Evolutionary conservation across 2,888 invertebrate species (phyloP), one percentile per base, ranked within the genome.

Genomic region (Eledone cirrhosa): DNA sequence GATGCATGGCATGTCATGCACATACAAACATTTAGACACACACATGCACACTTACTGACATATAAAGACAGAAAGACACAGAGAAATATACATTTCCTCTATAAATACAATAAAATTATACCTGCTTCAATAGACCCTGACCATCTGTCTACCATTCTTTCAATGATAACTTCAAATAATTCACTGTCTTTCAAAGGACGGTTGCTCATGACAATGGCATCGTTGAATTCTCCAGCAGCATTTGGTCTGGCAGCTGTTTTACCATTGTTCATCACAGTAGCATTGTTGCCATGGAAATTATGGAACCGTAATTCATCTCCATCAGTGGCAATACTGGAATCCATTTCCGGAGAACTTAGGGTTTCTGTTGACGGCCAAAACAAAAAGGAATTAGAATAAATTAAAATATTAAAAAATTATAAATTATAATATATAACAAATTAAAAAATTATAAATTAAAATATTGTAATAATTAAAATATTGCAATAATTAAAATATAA

Each of bases 51-150:
- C 8, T 7, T 33, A 33, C 63, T 11, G n/a, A 63, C n/a, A 63
- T 63, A 24, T 27, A 11, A n/a, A 63, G 19, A 22, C 19, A 53
- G 53, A 1, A n/a, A 11, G 22, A 19, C 22, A 63, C 63, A 63
- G 11, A 63, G 19, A 67, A 67, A 67, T 67, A 67, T 27, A 16
- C 7, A 8, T 27, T 19, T 19, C 27, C 27, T 8, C 2, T 27
- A 5, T 27, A 29, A 29, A 29, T 29, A 67, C 4, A 67, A n/a
- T 27, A 24, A 65, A 14, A 67, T 16, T 86, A 84, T 88, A 53
- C 97, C 97, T 85, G 97, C 95, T 92, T 97, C 97, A 78, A 97
- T 94, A 81, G 96, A 96, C 8, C 97, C 97, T 19, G 95, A 95
- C 97, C 97, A 97, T 82, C 96, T 93, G 85, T 96, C 96, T 24